Evolutionary conservation across 2,797 vertebrate species (phyloP).

Genomic region (Cuniculus paca): DNA sequence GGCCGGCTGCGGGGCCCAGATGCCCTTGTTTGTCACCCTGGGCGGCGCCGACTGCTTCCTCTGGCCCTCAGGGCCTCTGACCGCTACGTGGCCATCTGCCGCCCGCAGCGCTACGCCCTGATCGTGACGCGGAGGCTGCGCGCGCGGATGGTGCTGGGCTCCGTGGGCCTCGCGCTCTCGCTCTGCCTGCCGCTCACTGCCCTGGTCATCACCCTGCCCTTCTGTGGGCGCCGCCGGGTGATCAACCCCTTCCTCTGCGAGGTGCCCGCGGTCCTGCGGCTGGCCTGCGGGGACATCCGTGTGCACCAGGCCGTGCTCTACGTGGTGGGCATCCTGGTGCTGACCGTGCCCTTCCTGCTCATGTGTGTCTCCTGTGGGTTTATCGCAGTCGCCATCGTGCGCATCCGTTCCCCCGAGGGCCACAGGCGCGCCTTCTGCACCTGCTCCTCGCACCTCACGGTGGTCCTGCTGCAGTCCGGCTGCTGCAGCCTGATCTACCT

Average conservation of each 20-base stretch:
- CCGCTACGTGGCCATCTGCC: too few relatives aligned
- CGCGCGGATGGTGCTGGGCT: not conserved
- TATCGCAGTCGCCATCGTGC: conserved; percentile 59
- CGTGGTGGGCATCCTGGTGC: conserved; percentile 29
- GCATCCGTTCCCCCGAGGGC: not conserved
- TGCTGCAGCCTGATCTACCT: conserved; percentile 76
- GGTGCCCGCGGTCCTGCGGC: conserved; percentile 51
- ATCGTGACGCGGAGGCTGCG: conserved; percentile 30
- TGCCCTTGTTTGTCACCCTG: conserved; percentile 76
- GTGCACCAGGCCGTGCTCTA: conserved; percentile 65
- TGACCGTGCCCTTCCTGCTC: conserved; percentile 63
- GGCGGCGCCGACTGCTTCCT: conserved; percentile 12
- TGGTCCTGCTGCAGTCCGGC: conserved; percentile 77
- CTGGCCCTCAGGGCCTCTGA: too few relatives aligned
- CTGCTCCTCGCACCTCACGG: conserved; percentile 75
- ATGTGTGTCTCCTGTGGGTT: conserved; percentile 64
- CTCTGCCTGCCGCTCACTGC: conserved; percentile 53
- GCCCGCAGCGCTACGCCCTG: too few relatives aligned
- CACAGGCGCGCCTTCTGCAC: conserved; percentile 72
- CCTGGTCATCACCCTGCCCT: conserved; percentile 71
- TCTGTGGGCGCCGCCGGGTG: conserved; percentile 47
- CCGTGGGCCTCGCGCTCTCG: conserved; percentile 15
- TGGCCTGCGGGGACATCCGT: conserved; percentile 56
- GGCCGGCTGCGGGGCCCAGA: conserved; percentile 73
- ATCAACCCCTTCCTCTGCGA: conserved; percentile 80